Evolutionary conservation across 1,140 invertebrate species (phyloP).

Genomic region (Drosophila santomea): DNA sequence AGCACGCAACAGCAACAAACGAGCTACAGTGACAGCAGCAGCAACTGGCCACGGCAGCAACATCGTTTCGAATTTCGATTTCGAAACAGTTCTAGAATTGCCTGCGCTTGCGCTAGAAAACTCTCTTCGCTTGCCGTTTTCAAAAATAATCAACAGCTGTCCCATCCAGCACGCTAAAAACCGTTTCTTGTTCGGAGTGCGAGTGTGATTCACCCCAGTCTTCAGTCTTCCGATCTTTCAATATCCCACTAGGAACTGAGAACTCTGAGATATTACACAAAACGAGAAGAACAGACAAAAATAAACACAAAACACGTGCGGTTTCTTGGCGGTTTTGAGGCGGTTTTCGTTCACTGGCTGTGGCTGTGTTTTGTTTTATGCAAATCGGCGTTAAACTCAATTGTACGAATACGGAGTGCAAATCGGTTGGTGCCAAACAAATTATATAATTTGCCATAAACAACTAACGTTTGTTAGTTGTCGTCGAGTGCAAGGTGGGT

Average conservation of each 20-base stretch:
- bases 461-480: slow-evolving; percentile 51
- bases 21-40: slow-evolving; percentile 9
- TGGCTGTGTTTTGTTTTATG: slow-evolving; percentile 45
- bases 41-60: slow-evolving; percentile 10
- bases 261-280: slow-evolving; percentile 10
- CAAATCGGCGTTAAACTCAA: slow-evolving; percentile 38
- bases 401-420: slow-evolving; percentile 28
- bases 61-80: slow-evolving; percentile 11
- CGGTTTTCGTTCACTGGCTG: slow-evolving; percentile 22
- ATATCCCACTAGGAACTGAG: background rate
- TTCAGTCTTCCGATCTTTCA: slow-evolving; percentile 6
- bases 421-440: slow-evolving; percentile 47
- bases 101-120: slow-evolving; percentile 62
- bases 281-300: background rate
- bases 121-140: slow-evolving; percentile 20
- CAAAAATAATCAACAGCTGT: slow-evolving; percentile 64
- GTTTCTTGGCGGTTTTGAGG: slow-evolving; percentile 17
- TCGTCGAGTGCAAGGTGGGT: slow-evolving; percentile 68
- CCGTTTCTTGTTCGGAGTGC: slow-evolving; percentile 25
- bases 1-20: slow-evolving; percentile 2
- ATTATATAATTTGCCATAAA: slow-evolving; percentile 69
- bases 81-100: slow-evolving; percentile 50
- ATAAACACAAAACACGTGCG: slow-evolving; percentile 28
- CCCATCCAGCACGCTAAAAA: slow-evolving; percentile 20
- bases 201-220: background rate